Conservation (phyloP, 2,888 invertebrate species). For the Oconnorella tubifera region DNA sequence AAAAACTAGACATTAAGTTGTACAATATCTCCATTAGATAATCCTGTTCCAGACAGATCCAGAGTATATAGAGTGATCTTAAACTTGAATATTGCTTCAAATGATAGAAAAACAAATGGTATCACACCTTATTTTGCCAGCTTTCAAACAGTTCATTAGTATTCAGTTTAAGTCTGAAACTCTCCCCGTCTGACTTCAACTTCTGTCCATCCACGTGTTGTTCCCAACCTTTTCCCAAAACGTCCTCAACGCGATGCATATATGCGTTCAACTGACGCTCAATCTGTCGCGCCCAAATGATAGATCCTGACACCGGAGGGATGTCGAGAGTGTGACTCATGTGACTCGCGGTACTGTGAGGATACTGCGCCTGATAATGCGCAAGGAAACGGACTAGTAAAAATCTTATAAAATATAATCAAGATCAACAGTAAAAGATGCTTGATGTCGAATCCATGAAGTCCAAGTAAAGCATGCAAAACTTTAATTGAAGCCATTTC, state of each 20-base stretch:
- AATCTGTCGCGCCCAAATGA: conserved; percentile 97
- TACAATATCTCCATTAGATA: too few relatives aligned
- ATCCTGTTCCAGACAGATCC: too few relatives aligned
- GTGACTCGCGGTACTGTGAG: conserved; percentile 86
- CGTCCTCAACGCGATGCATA: conserved; percentile 94
- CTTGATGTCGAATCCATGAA: background rate
- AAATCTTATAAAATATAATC: background rate
- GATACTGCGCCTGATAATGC: conserved; percentile 73
- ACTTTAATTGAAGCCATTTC: too few relatives aligned
- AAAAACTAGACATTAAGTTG: background rate
- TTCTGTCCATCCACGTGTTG: conserved; percentile 98
- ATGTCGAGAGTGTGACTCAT: conserved; percentile 82
- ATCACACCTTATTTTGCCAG: conserved; percentile 73
- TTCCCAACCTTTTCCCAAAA: conserved; percentile 98
- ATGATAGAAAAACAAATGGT: too few relatives aligned
- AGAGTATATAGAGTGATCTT: too few relatives aligned
- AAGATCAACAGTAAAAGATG: background rate
- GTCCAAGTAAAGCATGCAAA: too few relatives aligned
- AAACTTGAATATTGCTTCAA: too few relatives aligned
- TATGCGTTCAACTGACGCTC: conserved; percentile 95
- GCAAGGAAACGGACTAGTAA: background rate
- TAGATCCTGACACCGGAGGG: conserved; percentile 94
- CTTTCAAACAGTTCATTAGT: conserved; percentile 90
- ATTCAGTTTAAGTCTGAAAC: conserved; percentile 90
- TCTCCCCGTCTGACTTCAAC: conserved; percentile 90